phyloP scores from a whole-genome alignment of 2,113 vertebrate genomes.

The Brevimyrus niger region DNA sequence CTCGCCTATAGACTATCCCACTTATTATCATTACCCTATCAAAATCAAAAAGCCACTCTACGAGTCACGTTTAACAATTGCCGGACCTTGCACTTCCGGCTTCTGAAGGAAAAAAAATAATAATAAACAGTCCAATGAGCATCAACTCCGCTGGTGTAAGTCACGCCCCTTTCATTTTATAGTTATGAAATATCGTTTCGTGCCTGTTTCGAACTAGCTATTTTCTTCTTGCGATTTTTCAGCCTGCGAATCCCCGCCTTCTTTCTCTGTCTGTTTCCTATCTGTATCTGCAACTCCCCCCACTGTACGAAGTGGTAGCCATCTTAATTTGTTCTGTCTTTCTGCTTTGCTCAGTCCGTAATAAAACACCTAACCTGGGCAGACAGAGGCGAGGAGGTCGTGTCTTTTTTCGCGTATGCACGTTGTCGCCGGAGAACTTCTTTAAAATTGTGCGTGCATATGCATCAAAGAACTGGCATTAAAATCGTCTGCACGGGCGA shows the following conservation, averaged over 20 bases:
- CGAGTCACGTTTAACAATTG: not conserved
- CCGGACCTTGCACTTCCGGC: not conserved
- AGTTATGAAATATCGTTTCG: not conserved
- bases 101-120: not conserved
- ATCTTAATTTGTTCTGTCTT: conserved; percentile 22
- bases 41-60: not conserved
- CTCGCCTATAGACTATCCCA: not conserved
- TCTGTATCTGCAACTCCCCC: conserved; percentile 19
- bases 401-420: not conserved
- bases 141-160: not conserved
- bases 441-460: not conserved
- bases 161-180: conserved; percentile 12
- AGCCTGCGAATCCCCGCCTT: not conserved
- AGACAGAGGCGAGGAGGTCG: not conserved
- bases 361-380: not conserved
- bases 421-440: not conserved
- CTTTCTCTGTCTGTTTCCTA: conserved; percentile 16
- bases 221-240: not conserved
- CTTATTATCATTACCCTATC: not conserved
- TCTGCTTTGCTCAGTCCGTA: not conserved
- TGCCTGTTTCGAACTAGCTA: not conserved
- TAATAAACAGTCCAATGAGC: not conserved
- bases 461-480: not conserved
- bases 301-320: conserved; percentile 20
- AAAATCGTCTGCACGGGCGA: not conserved